Conservation (phyloP, 2,113 vertebrate species). For the Sinocyclocheilus anshuiensis region DNA sequence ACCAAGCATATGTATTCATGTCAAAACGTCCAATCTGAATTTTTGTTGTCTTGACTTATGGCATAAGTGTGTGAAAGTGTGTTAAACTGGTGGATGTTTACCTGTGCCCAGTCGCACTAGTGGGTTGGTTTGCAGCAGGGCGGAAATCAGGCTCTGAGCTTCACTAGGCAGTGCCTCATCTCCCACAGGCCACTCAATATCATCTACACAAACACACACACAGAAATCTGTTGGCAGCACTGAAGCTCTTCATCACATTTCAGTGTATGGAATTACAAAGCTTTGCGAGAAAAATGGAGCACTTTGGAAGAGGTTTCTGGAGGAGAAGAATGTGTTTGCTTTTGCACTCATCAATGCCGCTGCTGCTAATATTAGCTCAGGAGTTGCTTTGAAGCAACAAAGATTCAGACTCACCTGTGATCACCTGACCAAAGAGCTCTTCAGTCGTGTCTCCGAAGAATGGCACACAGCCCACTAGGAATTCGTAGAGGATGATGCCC, state of each 20-base stretch:
- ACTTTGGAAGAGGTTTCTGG: not conserved
- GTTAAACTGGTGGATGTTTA: conserved; percentile 51
- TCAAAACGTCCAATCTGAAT: not conserved
- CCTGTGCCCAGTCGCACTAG: conserved; percentile 86
- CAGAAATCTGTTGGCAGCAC: conserved; percentile 14
- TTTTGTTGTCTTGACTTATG: not conserved
- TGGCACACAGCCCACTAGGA: conserved; percentile 92
- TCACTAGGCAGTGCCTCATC: conserved; percentile 87
- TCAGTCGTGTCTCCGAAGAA: conserved; percentile 93
- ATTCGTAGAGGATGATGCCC: conserved; percentile 95
- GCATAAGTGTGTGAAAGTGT: not conserved
- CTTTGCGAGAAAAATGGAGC: not conserved
- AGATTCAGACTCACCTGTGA: conserved; percentile 79
- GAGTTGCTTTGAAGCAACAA: conserved; percentile 16
- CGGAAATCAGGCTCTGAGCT: conserved; percentile 85
- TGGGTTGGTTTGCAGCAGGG: conserved; percentile 88
- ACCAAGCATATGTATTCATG: not conserved
- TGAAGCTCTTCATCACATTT: conserved; percentile 7
- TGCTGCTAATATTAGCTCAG: conserved; percentile 21
- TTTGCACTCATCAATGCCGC: conserved; percentile 12
- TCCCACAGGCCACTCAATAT: conserved; percentile 89
- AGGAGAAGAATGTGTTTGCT: not conserved
- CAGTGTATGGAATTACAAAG: not conserved
- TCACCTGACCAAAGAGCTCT: conserved; percentile 94
- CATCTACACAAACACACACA: conserved; percentile 71